Base-by-base conservation (phyloP, 2,113 vertebrate species). In the Corythoichthys haematopterus region DNA sequence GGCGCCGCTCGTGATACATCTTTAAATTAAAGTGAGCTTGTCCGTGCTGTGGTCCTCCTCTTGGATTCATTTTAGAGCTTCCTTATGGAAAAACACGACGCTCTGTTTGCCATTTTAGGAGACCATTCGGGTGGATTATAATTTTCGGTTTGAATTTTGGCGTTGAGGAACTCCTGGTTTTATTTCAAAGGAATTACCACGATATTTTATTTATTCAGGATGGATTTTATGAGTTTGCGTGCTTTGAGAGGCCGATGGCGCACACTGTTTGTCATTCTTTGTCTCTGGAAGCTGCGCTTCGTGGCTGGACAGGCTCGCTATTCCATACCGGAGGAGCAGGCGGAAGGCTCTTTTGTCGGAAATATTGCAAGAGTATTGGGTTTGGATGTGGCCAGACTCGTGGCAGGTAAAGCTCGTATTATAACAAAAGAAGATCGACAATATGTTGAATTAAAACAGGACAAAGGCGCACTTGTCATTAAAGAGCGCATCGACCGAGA, bases 401-500 rank as follows among this genome's bases (percentile, higher is more conserved):
- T 83, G 1, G 86, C 81, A n/a, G 84, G 93, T 59, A 89, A 87
- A 71, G 90, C 91, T 67, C 86, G 87, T 2, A 80, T 93, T 45
- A 80, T 93, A 52, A 88, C 85, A 8, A 88, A 91, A 70, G 87
- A 83, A 55, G 85, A 84, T n/a, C 75, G 80, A 46, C 86, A 92
- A 45, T 86, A 91, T 78, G 85, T 93, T 16, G 87, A 87, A 53
- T 80, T 94, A 59, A 85, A 91, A 62, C 78, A 83, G 70, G 78
- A 85, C 55, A 92, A 86, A 8, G 88, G 80, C 36, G 80, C 81
- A 6, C 85, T 95, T 43, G 70, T 86, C 15, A 69, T 94, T 60
- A 92, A 87, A 57, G 88, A 92, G 66, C 90, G 86, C 77, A 88
- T 96, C 47, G 93, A 95, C 80, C 69, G 94, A 69, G 94, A 95